A percentile compares a stretch with the other conserved stretches of the same genome.
Evolutionary conservation across 1,140 invertebrate genomes (phyloP).

Genomic region (Nylanderia fulva): DNA sequence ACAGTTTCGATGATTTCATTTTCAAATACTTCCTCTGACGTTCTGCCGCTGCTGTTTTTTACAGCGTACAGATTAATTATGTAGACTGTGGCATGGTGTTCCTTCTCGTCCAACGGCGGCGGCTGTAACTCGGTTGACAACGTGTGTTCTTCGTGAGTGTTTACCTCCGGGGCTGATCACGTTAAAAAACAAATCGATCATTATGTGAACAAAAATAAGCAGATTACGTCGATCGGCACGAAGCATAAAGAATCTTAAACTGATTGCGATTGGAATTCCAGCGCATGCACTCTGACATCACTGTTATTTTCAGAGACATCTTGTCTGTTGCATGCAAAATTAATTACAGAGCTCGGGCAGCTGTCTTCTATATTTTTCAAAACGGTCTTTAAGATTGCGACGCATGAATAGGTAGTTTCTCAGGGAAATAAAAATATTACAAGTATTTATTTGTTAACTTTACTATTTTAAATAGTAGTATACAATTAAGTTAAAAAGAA

Average conservation of each 20-base stretch:
- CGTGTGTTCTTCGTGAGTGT: constrained; percentile 65
- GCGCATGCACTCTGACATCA: background rate
- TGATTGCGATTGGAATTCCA: constrained; percentile 20
- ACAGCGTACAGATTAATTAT: constrained; percentile 82
- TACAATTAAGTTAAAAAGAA: background rate
- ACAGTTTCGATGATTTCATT: constrained; percentile 60
- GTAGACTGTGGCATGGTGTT: constrained; percentile 73
- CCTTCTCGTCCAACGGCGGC: constrained; percentile 67
- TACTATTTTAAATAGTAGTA: background rate
- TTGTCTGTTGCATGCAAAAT: background rate
- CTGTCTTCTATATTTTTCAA: background rate
- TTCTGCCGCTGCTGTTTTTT: constrained; percentile 77
- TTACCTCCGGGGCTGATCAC: background rate
- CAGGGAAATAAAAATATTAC: background rate
- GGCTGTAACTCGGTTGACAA: constrained; percentile 79
- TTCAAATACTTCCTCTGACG: constrained; percentile 66
- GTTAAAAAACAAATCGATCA: background rate
- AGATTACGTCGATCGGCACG: background rate
- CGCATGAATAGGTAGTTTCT: background rate
- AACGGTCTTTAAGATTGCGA: background rate
- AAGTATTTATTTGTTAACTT: background rate
- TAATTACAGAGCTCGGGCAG: background rate
- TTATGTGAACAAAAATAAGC: constrained; percentile 8
- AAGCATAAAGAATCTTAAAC: constrained; percentile 13
- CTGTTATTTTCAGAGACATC: constrained; percentile 32